phyloP scores from a whole-genome alignment of 2,797 vertebrate species.

The Aulostomus chinensis region DNA sequence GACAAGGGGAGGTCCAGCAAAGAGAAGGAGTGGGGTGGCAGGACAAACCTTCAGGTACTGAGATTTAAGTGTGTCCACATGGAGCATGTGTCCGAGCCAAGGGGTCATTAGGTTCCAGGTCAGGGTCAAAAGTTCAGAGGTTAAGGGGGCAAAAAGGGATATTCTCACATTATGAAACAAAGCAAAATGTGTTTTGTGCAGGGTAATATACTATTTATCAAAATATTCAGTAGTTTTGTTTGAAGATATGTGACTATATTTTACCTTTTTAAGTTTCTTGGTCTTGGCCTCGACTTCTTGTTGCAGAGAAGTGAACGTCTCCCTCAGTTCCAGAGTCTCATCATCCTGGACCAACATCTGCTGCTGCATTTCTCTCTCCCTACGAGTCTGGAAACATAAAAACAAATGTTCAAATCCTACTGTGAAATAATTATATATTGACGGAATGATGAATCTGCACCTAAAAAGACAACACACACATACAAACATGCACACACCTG shows the following conservation, averaged over 20 bases:
- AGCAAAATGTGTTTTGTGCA: too few relatives aligned
- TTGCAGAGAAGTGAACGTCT: slow-evolving; percentile 91
- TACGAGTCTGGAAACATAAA: slow-evolving; percentile 56
- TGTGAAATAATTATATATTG: too few relatives aligned
- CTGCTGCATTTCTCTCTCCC: slow-evolving; percentile 80
- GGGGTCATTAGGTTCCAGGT: slow-evolving; percentile 51
- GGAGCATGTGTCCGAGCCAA: slow-evolving; percentile 42
- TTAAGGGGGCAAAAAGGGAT: slow-evolving; percentile 57
- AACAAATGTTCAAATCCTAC: too few relatives aligned
- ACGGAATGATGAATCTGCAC: too few relatives aligned
- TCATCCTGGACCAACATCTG: slow-evolving; percentile 79
- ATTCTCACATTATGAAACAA: too few relatives aligned
- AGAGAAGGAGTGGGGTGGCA: slow-evolving; percentile 29
- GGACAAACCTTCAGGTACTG: slow-evolving; percentile 77
- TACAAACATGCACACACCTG: slow-evolving; percentile 77
- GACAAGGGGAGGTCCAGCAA: not conserved
- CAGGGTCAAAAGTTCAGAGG: slow-evolving; percentile 57
- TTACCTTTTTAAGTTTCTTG: slow-evolving; percentile 97
- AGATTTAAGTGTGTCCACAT: slow-evolving; percentile 58
- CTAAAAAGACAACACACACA: slow-evolving; percentile 18
- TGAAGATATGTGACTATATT: not conserved
- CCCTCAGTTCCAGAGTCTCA: slow-evolving; percentile 82
- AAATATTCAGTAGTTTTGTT: too few relatives aligned
- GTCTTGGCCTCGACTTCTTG: slow-evolving; percentile 97
- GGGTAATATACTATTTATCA: too few relatives aligned